A percentile compares a stretch with the other conserved stretches of the same genome.
Conservation (phyloP, 2,888 invertebrate genomes). For the Muschampia plurimacula region DNA sequence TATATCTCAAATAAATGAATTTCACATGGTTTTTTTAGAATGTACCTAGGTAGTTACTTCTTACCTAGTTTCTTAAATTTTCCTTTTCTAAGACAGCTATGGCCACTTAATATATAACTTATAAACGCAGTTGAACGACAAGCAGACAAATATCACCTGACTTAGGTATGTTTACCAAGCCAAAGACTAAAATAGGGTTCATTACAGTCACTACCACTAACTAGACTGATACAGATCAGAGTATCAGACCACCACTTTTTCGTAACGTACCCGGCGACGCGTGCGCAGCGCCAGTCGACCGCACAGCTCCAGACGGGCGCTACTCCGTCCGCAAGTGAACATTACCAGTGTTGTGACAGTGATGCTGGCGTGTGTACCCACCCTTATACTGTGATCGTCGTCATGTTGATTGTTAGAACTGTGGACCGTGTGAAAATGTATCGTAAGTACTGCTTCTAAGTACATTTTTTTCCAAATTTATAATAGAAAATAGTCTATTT, state of each 20-base stretch:
- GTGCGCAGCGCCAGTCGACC: constrained; percentile 36
- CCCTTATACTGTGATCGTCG: constrained; percentile 60
- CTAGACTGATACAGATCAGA: not conserved
- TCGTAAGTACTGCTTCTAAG: constrained; percentile 62
- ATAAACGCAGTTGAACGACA: too few relatives aligned
- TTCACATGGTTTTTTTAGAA: too few relatives aligned
- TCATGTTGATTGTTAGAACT: constrained; percentile 45
- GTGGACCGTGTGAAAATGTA: constrained; percentile 67
- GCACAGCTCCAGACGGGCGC: constrained; percentile 46
- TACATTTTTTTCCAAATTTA: not conserved
- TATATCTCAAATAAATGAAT: too few relatives aligned
- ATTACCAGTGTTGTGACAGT: constrained; percentile 69
- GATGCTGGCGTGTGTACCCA: constrained; percentile 68
- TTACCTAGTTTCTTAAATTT: too few relatives aligned
- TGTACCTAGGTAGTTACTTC: too few relatives aligned
- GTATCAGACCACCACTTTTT: constrained; percentile 29
- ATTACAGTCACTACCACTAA: constrained; percentile 15
- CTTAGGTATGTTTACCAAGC: constrained; percentile 2
- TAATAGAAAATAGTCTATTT: too few relatives aligned
- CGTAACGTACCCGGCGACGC: constrained; percentile 32
- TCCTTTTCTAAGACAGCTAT: too few relatives aligned
- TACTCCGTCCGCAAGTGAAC: constrained; percentile 32
- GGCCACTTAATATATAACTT: too few relatives aligned
- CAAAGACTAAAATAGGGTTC: constrained; percentile 31
- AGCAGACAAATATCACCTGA: too few relatives aligned